These are phyloP conservation scores for Nannoperca obscura DNA, from an alignment of 2,797 vertebrate species.

Conservation along the genomic window DNA sequence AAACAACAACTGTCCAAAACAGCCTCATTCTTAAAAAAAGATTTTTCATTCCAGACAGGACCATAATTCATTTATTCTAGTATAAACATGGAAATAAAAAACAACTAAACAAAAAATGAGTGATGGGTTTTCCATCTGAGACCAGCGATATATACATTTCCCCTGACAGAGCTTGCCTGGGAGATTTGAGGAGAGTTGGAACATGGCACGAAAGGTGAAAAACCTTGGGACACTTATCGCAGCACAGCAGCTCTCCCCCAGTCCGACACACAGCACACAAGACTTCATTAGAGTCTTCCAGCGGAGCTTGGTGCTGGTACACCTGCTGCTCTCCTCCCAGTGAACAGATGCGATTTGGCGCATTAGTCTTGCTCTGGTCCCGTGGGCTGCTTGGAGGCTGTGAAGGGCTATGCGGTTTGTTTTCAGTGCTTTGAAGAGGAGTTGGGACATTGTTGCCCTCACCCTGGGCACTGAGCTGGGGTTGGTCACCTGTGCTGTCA, in stretches of 20 bases:
- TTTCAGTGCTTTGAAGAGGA: constrained; percentile 20
- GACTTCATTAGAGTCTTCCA: constrained; percentile 79
- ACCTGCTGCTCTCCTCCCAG: constrained; percentile 16
- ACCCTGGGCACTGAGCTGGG: constrained; percentile 22
- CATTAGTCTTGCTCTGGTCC: constrained; percentile 42
- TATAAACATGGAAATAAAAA: constrained; percentile 15
- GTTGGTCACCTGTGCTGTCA: constrained; percentile 76
- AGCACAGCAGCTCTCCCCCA: constrained; percentile 88
- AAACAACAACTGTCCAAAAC: constrained; percentile 27
- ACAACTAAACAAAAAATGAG: constrained; percentile 5
- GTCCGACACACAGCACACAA: constrained; percentile 90
- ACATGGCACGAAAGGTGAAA: constrained; percentile 91
- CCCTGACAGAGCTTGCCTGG: constrained; percentile 84
- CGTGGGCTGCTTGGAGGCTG: constrained; percentile 1
- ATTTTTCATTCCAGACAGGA: constrained; percentile 11
- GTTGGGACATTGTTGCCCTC: constrained; percentile 25
- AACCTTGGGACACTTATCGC: constrained; percentile 89
- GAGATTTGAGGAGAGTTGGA: constrained; percentile 88
- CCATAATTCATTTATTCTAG: constrained; percentile 7
- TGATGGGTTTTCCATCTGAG: constrained; percentile 27
- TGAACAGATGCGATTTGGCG: constrained; percentile 10
- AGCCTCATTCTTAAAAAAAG: neutral
- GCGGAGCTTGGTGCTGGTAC: constrained; percentile 19
- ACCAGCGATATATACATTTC: constrained; percentile 30
- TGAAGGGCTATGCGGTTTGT: constrained; percentile 20